phyloP scores from a whole-genome alignment of 2,797 vertebrate species.

The Dicrostonyx torquatus region DNA sequence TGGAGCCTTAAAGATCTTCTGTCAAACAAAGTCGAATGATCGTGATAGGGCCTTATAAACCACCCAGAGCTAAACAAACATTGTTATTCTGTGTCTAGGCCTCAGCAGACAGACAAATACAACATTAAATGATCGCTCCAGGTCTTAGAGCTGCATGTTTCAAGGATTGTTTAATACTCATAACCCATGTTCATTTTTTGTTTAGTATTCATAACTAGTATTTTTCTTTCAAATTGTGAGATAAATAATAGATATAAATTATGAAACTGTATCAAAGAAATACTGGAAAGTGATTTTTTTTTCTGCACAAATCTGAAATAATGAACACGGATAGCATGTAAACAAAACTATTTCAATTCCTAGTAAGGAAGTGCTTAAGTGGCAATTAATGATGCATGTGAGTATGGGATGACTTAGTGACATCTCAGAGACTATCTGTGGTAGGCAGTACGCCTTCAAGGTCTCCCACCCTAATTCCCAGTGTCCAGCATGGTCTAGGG shows the following conservation, averaged over 20 bases:
- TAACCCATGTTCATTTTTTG: background rate
- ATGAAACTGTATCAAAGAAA: background rate
- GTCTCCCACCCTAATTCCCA: background rate
- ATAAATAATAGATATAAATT: background rate
- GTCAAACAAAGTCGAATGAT: background rate
- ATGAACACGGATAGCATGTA: background rate
- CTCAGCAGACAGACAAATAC: background rate
- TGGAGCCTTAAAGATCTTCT: background rate
- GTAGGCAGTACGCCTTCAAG: background rate
- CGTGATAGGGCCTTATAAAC: background rate
- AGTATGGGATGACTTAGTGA: background rate
- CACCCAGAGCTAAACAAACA: background rate
- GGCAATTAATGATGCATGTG: constrained; percentile 4
- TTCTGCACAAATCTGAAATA: background rate
- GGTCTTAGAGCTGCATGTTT: background rate
- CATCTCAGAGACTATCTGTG: background rate
- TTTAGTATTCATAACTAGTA: background rate
- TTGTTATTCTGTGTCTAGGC: background rate
- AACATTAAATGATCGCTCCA: background rate
- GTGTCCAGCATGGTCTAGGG: background rate
- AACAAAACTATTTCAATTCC: background rate
- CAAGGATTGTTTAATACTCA: background rate
- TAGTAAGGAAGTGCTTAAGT: background rate
- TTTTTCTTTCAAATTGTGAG: constrained; percentile 8
- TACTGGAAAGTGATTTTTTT: background rate